These are phyloP conservation scores for Cepaea nemoralis DNA, from an alignment of 1,140 invertebrate genomes.

Conservation along the genomic window DNA sequence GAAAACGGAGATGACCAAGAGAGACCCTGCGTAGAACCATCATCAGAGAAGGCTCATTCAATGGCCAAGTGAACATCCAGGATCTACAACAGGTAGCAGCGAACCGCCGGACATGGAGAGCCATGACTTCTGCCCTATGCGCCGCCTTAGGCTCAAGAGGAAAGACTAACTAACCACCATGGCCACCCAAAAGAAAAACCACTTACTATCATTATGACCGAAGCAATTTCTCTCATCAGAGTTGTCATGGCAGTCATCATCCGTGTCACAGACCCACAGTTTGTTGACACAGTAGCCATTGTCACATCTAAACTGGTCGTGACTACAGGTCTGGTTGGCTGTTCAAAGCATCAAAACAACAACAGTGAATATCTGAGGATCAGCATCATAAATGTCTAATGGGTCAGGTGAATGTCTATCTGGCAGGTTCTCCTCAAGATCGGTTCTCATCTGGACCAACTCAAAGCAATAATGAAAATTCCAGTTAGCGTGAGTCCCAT, in stretches of 20 bases:
- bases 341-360: neutral
- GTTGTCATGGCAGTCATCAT: conserved; percentile 54
- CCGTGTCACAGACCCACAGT: conserved; percentile 52
- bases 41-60: no score
- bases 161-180: neutral
- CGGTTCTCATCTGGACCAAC: neutral
- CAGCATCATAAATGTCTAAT: no score
- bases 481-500: neutral
- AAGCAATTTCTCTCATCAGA: conserved; percentile 51
- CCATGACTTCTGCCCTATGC: no score
- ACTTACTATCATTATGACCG: conserved; percentile 27
- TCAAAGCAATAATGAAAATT: neutral
- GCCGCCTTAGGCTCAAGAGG: neutral
- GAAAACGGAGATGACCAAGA: no score
- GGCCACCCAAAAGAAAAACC: no score
- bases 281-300: conserved; percentile 47
- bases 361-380: no score
- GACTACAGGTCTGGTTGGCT: conserved; percentile 39
- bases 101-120: no score
- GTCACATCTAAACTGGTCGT: conserved; percentile 74
- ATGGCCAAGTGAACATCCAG: no score
- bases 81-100: no score
- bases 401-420: no score
- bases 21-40: no score
- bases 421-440: no score